These are phyloP conservation scores for Chouioia cunea DNA, from an alignment of 2,888 invertebrate genomes.

Conservation along the genomic window DNA sequence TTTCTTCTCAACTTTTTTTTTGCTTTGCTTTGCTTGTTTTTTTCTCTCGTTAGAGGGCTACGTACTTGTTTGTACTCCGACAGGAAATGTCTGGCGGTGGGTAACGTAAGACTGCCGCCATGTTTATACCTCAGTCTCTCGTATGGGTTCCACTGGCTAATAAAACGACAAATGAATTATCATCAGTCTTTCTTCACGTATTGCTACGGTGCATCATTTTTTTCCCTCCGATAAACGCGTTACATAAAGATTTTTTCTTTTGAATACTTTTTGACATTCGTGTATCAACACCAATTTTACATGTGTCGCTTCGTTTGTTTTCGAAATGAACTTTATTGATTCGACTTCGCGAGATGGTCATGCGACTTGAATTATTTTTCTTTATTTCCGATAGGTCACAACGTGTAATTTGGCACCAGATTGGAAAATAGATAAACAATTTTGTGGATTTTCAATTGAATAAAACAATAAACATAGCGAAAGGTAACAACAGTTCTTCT, in stretches of 20 bases:
- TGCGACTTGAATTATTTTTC: constrained; percentile 12
- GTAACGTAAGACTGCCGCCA: constrained; percentile 71
- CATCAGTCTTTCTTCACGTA: constrained; percentile 45
- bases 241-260: constrained; percentile 48
- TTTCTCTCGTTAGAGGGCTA: constrained; percentile 67
- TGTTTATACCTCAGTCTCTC: constrained; percentile 82
- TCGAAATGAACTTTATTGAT: not conserved
- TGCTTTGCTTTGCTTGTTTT: constrained; percentile 31
- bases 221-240: constrained; percentile 37
- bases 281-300: constrained; percentile 38
- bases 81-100: constrained; percentile 71
- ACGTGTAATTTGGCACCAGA: constrained; percentile 22
- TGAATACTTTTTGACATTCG: constrained; percentile 22
- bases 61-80: constrained; percentile 76
- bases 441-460: constrained; percentile 24
- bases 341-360: constrained; percentile 1
- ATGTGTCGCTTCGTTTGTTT: constrained; percentile 46
- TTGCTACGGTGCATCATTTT: constrained; percentile 4
- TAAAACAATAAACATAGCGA: constrained; percentile 13
- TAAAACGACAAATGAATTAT: constrained; percentile 67
- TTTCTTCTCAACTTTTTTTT: constrained; percentile 19
- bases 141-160: constrained; percentile 81
- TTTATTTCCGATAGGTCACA: constrained; percentile 21
- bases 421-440: constrained; percentile 32
- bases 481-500: constrained; percentile 21